A percentile compares a stretch with the other conserved stretches of the same genome.
Evolutionary conservation across 2,888 invertebrate genomes (phyloP).

Genomic region (Leuctra nigra): DNA sequence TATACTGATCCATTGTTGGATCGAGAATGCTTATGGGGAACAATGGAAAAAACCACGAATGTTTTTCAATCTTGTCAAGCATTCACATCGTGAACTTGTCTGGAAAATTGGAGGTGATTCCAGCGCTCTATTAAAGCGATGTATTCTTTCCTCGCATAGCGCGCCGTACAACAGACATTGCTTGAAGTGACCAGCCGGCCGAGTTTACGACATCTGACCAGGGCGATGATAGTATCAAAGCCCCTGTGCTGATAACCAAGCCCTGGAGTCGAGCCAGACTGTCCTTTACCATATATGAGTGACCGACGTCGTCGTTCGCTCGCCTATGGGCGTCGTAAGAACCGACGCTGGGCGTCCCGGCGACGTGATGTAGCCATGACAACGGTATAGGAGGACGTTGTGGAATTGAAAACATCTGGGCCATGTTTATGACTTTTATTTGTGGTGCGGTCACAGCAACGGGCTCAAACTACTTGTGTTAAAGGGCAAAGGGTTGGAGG

Average conservation of each 20-base stretch:
- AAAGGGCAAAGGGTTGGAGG: too few species aligned
- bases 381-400: not conserved
- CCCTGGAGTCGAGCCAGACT: not conserved
- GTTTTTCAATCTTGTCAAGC: too few species aligned
- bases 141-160: too few species aligned
- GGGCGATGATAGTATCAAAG: not conserved
- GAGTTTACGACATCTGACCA: too few species aligned
- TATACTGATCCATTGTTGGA: too few species aligned
- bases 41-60: too few species aligned
- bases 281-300: not conserved
- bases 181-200: too few species aligned
- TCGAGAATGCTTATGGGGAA: too few species aligned
- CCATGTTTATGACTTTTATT: not conserved
- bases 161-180: too few species aligned
- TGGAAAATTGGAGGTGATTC: too few species aligned
- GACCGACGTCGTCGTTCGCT: not conserved
- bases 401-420: slow-evolving; percentile 9
- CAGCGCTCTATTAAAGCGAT: too few species aligned
- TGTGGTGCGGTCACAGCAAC: not conserved
- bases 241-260: not conserved
- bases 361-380: not conserved
- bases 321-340: not conserved
- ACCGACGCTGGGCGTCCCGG: not conserved
- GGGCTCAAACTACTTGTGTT: not conserved
- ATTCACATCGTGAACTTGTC: too few species aligned